A percentile compares a stretch with the other conserved stretches of the same genome.
These are phyloP conservation scores for Pelusios castaneus DNA, from an alignment of 2,113 vertebrate genomes.

Conservation along the genomic window DNA sequence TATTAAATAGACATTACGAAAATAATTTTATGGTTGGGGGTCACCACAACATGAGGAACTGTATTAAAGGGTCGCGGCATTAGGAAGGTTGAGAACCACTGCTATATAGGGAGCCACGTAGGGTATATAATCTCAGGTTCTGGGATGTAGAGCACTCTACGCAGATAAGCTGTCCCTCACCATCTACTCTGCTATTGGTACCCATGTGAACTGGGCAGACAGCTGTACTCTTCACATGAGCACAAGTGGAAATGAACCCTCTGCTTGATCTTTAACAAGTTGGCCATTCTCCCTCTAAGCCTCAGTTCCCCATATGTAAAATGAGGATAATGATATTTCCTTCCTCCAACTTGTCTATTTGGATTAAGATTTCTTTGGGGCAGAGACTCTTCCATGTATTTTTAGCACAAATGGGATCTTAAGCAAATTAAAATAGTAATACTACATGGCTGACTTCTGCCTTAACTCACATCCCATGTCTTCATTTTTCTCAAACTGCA, in stretches of 20 bases:
- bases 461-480: not conserved
- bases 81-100: no score
- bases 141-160: not conserved
- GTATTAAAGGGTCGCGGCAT: no score
- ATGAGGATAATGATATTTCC: not conserved
- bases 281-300: not conserved
- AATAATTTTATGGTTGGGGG: no score
- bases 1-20: no score
- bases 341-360: not conserved
- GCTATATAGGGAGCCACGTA: not conserved
- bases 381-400: not conserved
- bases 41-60: no score
- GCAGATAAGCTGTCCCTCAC: not conserved
- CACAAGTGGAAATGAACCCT: not conserved
- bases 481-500: not conserved
- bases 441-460: not conserved
- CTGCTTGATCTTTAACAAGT: not conserved
- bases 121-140: not conserved
- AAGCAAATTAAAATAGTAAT: not conserved
- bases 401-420: not conserved
- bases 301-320: not conserved
- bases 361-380: not conserved
- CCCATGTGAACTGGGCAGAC: not conserved
- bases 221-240: not conserved
- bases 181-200: not conserved